phyloP scores from a whole-genome alignment of 2,888 invertebrate genomes.

The Ophion costatus region DNA sequence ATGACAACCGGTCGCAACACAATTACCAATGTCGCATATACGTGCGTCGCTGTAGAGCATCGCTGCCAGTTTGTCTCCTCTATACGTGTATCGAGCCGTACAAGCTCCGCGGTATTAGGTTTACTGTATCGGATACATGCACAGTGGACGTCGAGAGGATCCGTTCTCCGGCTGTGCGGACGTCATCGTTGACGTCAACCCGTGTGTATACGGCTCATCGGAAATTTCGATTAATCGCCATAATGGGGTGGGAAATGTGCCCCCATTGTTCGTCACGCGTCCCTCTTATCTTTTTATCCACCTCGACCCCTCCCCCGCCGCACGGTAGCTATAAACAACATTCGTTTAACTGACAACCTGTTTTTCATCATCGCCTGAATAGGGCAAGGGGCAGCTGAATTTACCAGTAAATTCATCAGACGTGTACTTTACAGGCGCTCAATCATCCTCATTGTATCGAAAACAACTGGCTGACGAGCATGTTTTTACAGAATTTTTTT shows the following conservation, averaged over 20 bases:
- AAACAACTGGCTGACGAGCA: too few relatives aligned
- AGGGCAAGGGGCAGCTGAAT: background rate
- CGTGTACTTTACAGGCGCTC: too few relatives aligned
- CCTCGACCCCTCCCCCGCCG: background rate
- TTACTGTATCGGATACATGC: slow-evolving; percentile 16
- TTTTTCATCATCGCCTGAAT: background rate
- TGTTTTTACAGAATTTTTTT: too few relatives aligned
- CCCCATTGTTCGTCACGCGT: background rate
- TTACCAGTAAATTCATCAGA: background rate
- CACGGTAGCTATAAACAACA: background rate
- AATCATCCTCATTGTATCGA: too few relatives aligned
- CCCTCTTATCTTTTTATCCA: background rate
- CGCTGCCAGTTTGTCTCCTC: background rate
- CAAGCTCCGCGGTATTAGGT: slow-evolving; percentile 21
- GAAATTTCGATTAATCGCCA: slow-evolving; percentile 32
- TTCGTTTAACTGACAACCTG: background rate
- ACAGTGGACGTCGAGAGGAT: background rate
- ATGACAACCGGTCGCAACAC: slow-evolving; percentile 71
- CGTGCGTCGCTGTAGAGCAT: slow-evolving; percentile 12
- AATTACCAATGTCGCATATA: slow-evolving; percentile 53
- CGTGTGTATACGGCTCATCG: slow-evolving; percentile 15
- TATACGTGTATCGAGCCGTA: slow-evolving; percentile 1
- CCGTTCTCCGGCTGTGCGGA: background rate
- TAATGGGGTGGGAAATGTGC: slow-evolving; percentile 6
- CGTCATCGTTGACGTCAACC: slow-evolving; percentile 33